Evolutionary conservation across 1,140 invertebrate species (phyloP).

Genomic region (Anoplophora glabripennis): DNA sequence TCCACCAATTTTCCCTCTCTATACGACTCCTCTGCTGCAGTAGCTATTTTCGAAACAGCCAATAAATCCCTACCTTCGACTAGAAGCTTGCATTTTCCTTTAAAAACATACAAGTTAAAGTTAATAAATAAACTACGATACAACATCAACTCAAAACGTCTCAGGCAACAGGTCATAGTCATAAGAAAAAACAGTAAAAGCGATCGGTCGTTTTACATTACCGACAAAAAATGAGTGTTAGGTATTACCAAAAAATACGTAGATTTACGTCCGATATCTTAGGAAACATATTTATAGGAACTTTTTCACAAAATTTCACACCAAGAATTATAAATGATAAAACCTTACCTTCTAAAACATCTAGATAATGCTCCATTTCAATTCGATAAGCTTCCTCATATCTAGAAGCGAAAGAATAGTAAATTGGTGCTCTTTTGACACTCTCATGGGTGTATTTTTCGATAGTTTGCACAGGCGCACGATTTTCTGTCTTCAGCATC

Average conservation of each 20-base stretch:
- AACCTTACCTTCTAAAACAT: slow-evolving; percentile 56
- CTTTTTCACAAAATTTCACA: background rate
- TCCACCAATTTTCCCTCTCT: slow-evolving; percentile 52
- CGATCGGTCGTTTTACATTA: too few species aligned
- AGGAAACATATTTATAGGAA: background rate
- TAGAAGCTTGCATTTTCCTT: slow-evolving; percentile 50
- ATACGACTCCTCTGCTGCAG: slow-evolving; percentile 56
- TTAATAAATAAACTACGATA: background rate
- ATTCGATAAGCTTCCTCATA: slow-evolving; percentile 58
- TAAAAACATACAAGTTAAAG: slow-evolving; percentile 56
- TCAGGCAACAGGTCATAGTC: too few species aligned
- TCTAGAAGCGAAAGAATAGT: slow-evolving; percentile 62
- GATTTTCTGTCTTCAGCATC: slow-evolving; percentile 57
- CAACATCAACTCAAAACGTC: too few species aligned
- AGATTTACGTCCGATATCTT: too few species aligned
- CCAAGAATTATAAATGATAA: too few species aligned
- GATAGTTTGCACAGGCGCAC: slow-evolving; percentile 54
- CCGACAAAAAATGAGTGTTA: too few species aligned
- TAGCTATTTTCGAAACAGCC: slow-evolving; percentile 57
- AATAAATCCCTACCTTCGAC: slow-evolving; percentile 54
- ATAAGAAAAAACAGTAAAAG: too few species aligned
- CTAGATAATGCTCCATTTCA: slow-evolving; percentile 66
- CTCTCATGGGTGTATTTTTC: slow-evolving; percentile 48
- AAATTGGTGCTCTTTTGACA: slow-evolving; percentile 56
- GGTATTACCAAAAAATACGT: too few species aligned